Base-by-base conservation (phyloP, 2,888 invertebrate genomes). In the Ormyrus nitidulus region DNA sequence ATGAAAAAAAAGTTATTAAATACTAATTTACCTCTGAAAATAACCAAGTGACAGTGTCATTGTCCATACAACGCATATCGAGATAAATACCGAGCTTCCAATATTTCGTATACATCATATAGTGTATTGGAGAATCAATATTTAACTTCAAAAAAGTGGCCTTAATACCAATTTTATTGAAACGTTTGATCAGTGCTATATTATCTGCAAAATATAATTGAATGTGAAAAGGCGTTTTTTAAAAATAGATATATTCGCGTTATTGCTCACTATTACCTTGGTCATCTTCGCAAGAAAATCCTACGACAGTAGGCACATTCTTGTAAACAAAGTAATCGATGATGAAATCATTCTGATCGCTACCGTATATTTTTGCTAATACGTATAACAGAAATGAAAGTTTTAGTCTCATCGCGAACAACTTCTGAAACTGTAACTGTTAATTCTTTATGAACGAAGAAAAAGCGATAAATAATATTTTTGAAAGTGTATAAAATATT, bases 321-420 rank as follows among this genome's bases (percentile, higher is more conserved):
- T 68, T 68, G 19, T 59, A 44, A 3, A 59, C 13, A 53, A 75
- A 75, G 7, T 75, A 75, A 68, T 66, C 59, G n/a, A 46, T 2
- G 11, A 75, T 34, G 5, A 75, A 75, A 59, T 68, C 53, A 68
- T 44, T 53, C 34, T 34, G 8, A 10, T 66, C 8, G 2, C 8
- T 19, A 11, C 48, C 34, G n/a, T n/a, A 46, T 6, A 48, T 10
- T 49, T 49, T 44, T 3, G 11, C 6, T 0, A 58, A 48, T 9
- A 58, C n/a, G 8, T 0, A 58, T 9, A 65, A 8, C 8, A 49
- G 6, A 34, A 58, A 56, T 5, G 66, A 34, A 11, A 66, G 34
- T 46, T 5, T 58, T 65, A 74, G n/a, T 34, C 34, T 65, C 58
- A 72, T 72, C 51, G 6, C 11, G 9, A 8, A 62, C 7, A 54